phyloP scores from a whole-genome alignment of 2,797 vertebrate genomes.

The Gephyroberyx darwinii region DNA sequence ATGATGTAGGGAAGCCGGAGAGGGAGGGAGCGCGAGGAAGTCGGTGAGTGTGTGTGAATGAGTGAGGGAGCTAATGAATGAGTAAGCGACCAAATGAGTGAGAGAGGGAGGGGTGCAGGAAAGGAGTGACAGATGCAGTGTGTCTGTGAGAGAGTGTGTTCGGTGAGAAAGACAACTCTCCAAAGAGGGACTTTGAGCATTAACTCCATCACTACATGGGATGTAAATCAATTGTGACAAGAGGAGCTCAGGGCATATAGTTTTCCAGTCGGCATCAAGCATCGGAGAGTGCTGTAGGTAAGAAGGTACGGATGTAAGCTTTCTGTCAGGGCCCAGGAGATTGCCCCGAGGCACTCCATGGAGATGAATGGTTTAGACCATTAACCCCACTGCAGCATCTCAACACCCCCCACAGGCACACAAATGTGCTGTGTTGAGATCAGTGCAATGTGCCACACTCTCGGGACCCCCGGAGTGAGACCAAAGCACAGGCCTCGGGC shows the following conservation, averaged over 20 bases:
- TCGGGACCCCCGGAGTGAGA: slow-evolving; percentile 70
- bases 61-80: slow-evolving; percentile 61
- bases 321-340: slow-evolving; percentile 62
- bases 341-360: slow-evolving; percentile 53
- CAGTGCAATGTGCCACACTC: slow-evolving; percentile 61
- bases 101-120: slow-evolving; percentile 31
- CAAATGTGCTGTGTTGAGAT: slow-evolving; percentile 71
- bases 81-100: slow-evolving; percentile 24
- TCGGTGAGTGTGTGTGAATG: slow-evolving; percentile 47
- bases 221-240: slow-evolving; percentile 77
- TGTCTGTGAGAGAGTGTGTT: slow-evolving; percentile 47
- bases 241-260: slow-evolving; percentile 68
- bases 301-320: slow-evolving; percentile 67
- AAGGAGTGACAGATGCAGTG: slow-evolving; percentile 57
- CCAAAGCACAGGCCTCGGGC: slow-evolving; percentile 68
- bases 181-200: slow-evolving; percentile 64
- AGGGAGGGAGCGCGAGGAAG: slow-evolving; percentile 38
- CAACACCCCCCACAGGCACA: slow-evolving; percentile 70
- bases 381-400: slow-evolving; percentile 73
- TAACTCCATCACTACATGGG: slow-evolving; percentile 65
- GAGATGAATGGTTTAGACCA: slow-evolving; percentile 77
- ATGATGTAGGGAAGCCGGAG: slow-evolving; percentile 48
- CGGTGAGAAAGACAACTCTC: slow-evolving; percentile 59
- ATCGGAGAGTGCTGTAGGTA: slow-evolving; percentile 66
- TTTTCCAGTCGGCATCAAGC: slow-evolving; percentile 69